Evolutionary conservation across 53 echinoderm and acorn worm genomes (phyloP), one percentile per base, ranked within the genome.

Genomic region (Hippasteria phrygiana): DNA sequence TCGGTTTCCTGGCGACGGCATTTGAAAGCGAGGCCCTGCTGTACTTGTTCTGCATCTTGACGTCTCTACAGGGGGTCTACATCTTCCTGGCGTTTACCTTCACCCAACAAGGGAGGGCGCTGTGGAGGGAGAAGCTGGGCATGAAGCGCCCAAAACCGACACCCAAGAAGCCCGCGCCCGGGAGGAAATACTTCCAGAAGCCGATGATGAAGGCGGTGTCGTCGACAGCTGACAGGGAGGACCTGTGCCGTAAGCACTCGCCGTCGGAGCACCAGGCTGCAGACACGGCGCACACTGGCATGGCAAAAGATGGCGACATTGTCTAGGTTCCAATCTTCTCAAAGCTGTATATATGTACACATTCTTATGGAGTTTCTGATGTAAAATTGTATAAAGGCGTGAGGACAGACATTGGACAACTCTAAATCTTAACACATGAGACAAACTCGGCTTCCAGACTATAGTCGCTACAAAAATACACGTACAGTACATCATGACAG

Each of bases 81-180:
- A 91, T 91, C 48, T 91, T 94, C 27, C 88, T 88, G 36, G 94
- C 94, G 28, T 94, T 94, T 55, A 94, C 94, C 32, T 94, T 91
- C 53, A 94, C 90, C 34, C 71, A 80, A 73, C 90, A 90, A 90
- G 90, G 81, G 43, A 90, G 56, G 73, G 51, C 81, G 45, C 90
- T 90, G 24, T 90, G 90, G 90, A 69, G 82, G 38, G 62, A 72
- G 2, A 80, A 79, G 42, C 62, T 90, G 43, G 81, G 73, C 10
- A n/a, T 81, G 10, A 53, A 28, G 0, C 48, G 54, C 11, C 34
- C 16, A 14, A 50, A 40, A 1, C 20, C 31, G 32, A 20, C 29
- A 29, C 3, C 29, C 42, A 29, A 33, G 37, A 22, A 46, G 13
- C 5, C 56, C 26, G 11, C 48, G 4, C 70, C n/a, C n/a, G n/a